Evolutionary conservation across 2,888 invertebrate species (phyloP).

Genomic region (Chromoteleia sp.): DNA sequence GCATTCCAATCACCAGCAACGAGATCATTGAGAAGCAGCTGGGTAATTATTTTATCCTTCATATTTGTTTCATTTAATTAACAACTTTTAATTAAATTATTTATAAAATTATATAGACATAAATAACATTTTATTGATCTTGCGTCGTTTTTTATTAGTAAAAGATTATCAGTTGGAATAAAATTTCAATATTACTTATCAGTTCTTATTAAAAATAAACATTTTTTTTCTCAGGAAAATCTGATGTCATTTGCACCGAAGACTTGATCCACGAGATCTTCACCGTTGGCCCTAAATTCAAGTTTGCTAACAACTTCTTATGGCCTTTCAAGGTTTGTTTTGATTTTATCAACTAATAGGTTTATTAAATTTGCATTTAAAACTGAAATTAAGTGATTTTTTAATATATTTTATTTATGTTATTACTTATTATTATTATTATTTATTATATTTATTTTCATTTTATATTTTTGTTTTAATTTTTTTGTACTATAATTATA

Average conservation of each 20-base stretch:
- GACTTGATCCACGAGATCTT: constrained; percentile 99
- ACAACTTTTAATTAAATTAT: neutral
- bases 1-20: constrained; percentile 97
- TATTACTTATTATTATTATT: neutral
- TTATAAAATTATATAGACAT: neutral
- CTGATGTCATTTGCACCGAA: constrained; percentile 97
- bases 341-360: constrained; percentile 85
- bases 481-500: no score
- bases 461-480: no score
- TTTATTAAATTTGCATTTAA: neutral
- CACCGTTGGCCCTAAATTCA: constrained; percentile 93
- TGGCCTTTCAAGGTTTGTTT: constrained; percentile 96
- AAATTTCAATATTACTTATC: neutral
- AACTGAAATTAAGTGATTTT: no score
- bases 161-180: neutral
- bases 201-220: neutral
- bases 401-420: no score
- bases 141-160: no score
- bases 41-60: constrained; percentile 85
- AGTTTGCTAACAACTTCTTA: constrained; percentile 98
- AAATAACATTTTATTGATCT: neutral
- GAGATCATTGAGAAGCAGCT: constrained; percentile 96
- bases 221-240: constrained; percentile 85
- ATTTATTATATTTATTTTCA: neutral
- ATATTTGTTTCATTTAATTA: neutral